Conservation (phyloP, 2,113 vertebrate genomes). For the Eretmochelys imbricata region DNA sequence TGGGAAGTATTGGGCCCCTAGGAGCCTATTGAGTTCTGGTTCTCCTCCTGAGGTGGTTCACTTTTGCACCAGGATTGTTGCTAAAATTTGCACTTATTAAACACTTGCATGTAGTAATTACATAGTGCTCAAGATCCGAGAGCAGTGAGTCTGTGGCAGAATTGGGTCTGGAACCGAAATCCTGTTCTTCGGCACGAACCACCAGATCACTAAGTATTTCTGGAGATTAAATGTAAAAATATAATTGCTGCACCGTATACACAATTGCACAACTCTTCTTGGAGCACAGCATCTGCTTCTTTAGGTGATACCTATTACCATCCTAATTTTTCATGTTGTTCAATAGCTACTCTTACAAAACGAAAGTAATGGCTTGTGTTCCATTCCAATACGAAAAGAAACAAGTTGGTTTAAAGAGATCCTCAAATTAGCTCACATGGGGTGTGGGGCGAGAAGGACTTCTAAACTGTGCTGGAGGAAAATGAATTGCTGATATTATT, state of each 20-base stretch:
- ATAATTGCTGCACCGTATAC: not conserved
- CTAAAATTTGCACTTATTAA: not conserved
- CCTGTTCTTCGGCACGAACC: not conserved
- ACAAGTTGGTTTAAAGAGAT: constrained; percentile 20
- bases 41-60: accelerated
- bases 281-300: constrained; percentile 46
- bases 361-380: constrained; percentile 44
- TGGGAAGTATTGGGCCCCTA: accelerated
- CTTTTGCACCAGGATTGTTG: not conserved
- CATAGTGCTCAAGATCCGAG: not conserved
- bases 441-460: not conserved
- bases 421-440: constrained; percentile 13
- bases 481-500: not conserved
- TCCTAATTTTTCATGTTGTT: constrained; percentile 49
- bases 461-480: not conserved
- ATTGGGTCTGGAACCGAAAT: not conserved
- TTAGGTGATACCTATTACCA: constrained; percentile 30
- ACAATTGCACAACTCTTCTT: not conserved
- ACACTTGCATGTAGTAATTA: not conserved
- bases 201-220: not conserved
- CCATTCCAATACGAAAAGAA: constrained; percentile 34
- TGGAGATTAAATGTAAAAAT: not conserved
- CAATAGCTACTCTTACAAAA: constrained; percentile 48
- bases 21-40: not conserved
- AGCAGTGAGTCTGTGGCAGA: not conserved